Base-by-base conservation (phyloP, 1,140 invertebrate genomes). In the Teleopsis dalmanni region DNA sequence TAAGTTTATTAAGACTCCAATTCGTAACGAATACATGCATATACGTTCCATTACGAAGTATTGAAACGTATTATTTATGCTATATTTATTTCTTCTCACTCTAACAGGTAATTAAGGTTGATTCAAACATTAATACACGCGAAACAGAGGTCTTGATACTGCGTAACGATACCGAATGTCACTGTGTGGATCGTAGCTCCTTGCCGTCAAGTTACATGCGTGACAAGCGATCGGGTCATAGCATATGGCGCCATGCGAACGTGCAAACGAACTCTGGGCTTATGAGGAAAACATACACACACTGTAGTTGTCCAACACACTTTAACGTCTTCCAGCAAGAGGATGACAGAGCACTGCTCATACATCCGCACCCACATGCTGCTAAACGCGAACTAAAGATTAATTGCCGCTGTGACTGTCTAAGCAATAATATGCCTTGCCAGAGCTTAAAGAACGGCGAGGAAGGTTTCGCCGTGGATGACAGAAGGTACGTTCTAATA, bases 381-480 rank as follows among this genome's bases (percentile, higher is more conserved):
- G n/a, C n/a, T n/a, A n/a, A n/a, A n/a, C 10, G 11, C 14, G 23
- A 43, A 31, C 4, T n/a, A 25, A 33, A 25, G 4, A 35, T 11
- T 19, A 51, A 50, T 14, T 67, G 64, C 41, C 56, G 61, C 46
- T 67, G 64, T 41, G 64, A 67, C 37, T 67, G 64, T 42, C 53
- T 57, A 19, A 50, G 58, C n/a, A 62, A 31, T 33, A 50, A 67
- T 57, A 21, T 40, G 6, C 58, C 57, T 9, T 67, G 64, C 51
- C 56, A 61, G 46, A 55, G 64, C 19, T 40, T 67, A 16, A 66
- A 67, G 47, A 62, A 64, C 22, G 64, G 64, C 21, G 61, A 59
- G 6, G 64, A 67, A 47, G 64, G 64, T 19, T 67, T 67, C 41
- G 46, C 61, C n/a, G 43, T 67, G 40, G 55, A 57, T 9, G 64